A percentile compares a stretch with the other conserved stretches of the same genome.
phyloP scores from a whole-genome alignment of 2,797 vertebrate species.

The Cottoperca gobio region DNA sequence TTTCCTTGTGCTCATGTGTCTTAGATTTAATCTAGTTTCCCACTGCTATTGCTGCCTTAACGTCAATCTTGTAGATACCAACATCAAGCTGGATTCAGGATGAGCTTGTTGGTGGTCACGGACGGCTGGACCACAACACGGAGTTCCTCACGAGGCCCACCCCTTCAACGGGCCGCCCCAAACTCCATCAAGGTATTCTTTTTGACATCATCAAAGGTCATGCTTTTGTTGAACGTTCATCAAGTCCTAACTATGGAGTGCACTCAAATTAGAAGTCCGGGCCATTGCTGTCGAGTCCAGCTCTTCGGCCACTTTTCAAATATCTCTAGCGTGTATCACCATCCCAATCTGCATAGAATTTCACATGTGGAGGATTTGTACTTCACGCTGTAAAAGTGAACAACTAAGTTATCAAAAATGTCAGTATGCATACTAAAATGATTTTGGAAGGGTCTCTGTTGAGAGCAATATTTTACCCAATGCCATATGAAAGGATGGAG shows the following conservation, averaged over 20 bases:
- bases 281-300: slow-evolving; percentile 35
- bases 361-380: slow-evolving; percentile 23
- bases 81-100: slow-evolving; percentile 96
- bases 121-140: slow-evolving; percentile 91
- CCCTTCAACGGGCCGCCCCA: slow-evolving; percentile 85
- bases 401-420: slow-evolving; percentile 63
- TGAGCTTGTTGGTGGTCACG: slow-evolving; percentile 91
- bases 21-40: slow-evolving; percentile 69
- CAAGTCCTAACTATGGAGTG: slow-evolving; percentile 36
- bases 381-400: slow-evolving; percentile 42
- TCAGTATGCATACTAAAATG: slow-evolving; percentile 62
- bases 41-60: slow-evolving; percentile 87
- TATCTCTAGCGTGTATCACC: slow-evolving; percentile 41
- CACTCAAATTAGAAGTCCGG: slow-evolving; percentile 46
- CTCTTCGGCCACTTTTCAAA: slow-evolving; percentile 37
- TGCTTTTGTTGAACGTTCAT: slow-evolving; percentile 53
- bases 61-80: slow-evolving; percentile 85
- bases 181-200: slow-evolving; percentile 90
- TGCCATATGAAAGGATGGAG: slow-evolving; percentile 47
- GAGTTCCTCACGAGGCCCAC: slow-evolving; percentile 91
- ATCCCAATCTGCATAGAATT: slow-evolving; percentile 54
- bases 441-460: slow-evolving; percentile 54
- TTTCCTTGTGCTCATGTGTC: slow-evolving; percentile 46
- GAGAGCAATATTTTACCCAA: slow-evolving; percentile 58
- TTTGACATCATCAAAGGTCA: slow-evolving; percentile 51